phyloP scores from a whole-genome alignment of 1,140 invertebrate genomes.

The Drosophila kepulauana region DNA sequence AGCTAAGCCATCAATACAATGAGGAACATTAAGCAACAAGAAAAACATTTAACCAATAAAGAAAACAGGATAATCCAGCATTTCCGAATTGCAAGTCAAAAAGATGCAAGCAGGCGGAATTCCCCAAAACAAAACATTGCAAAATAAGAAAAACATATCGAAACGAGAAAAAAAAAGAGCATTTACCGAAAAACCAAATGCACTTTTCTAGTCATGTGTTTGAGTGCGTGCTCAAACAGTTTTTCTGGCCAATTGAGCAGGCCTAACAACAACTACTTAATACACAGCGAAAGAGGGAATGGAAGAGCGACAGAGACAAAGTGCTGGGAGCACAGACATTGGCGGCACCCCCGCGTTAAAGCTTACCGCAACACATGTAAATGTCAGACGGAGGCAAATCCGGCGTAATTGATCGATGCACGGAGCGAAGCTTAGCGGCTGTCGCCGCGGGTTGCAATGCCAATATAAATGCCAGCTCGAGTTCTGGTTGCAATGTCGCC shows the following conservation, averaged over 20 bases:
- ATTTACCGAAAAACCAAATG: constrained; percentile 27
- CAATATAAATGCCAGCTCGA: constrained; percentile 59
- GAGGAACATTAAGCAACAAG: constrained; percentile 44
- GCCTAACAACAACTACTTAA: constrained; percentile 40
- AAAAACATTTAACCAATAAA: constrained; percentile 76
- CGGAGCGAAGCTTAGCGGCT: constrained; percentile 73
- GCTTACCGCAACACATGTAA: constrained; percentile 81
- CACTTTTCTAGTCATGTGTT: constrained; percentile 76
- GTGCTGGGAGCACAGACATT: neutral
- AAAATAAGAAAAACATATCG: constrained; percentile 16
- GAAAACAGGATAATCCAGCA: constrained; percentile 82
- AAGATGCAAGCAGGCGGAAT: constrained; percentile 82
- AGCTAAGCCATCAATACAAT: constrained; percentile 74
- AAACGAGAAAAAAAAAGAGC: constrained; percentile 35
- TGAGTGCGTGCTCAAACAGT: constrained; percentile 74
- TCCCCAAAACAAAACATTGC: constrained; percentile 48
- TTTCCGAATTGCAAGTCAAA: constrained; percentile 83
- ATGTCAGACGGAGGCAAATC: constrained; percentile 71
- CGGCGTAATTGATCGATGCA: constrained; percentile 77
- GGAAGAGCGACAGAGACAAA: neutral
- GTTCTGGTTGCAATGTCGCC: constrained; percentile 54
- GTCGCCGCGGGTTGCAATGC: constrained; percentile 79
- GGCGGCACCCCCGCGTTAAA: constrained; percentile 53
- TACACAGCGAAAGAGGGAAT: neutral
- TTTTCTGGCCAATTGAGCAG: constrained; percentile 77